A percentile compares a stretch with the other conserved stretches of the same genome.
Conservation (phyloP, 2,888 invertebrate species). For the Hydroisotoma schaefferi region DNA sequence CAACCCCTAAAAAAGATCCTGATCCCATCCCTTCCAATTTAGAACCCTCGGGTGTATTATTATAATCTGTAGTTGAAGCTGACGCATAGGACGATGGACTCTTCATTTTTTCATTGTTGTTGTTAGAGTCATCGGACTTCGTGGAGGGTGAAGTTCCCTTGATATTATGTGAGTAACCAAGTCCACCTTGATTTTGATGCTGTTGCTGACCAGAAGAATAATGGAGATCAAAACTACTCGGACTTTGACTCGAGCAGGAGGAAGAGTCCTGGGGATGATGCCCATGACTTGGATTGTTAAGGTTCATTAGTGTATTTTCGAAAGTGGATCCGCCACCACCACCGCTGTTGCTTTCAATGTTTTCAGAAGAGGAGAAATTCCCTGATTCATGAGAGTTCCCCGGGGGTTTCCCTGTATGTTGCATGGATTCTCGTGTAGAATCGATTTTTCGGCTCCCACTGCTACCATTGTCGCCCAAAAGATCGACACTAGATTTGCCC, state of each 20-base stretch:
- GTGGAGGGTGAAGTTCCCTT: neutral
- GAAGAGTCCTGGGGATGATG: conserved; percentile 22
- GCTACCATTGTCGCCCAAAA: conserved; percentile 20
- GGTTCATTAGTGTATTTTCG: conserved; percentile 18
- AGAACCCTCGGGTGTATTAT: neutral
- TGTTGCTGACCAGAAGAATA: conserved; percentile 16
- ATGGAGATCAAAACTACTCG: conserved; percentile 31
- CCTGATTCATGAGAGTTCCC: conserved; percentile 19
- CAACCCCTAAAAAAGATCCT: conserved; percentile 43
- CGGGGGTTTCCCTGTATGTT: conserved; percentile 18
- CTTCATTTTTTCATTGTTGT: conserved; percentile 24
- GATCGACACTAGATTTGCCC: conserved; percentile 15
- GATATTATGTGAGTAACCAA: neutral
- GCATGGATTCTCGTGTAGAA: conserved; percentile 19
- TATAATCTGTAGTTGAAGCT: neutral
- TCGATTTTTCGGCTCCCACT: conserved; percentile 23
- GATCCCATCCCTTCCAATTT: neutral
- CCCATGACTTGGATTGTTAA: conserved; percentile 8
- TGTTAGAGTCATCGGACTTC: conserved; percentile 25
- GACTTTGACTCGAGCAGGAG: conserved; percentile 25
- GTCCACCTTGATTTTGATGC: conserved; percentile 7
- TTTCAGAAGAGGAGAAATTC: neutral
- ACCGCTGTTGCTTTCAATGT: neutral
- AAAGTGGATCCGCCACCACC: conserved; percentile 6
- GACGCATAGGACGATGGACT: conserved; percentile 4